Evolutionary conservation across 64 coral and sea anemone species (phyloP).

Genomic region (Exaiptasia diaphana): DNA sequence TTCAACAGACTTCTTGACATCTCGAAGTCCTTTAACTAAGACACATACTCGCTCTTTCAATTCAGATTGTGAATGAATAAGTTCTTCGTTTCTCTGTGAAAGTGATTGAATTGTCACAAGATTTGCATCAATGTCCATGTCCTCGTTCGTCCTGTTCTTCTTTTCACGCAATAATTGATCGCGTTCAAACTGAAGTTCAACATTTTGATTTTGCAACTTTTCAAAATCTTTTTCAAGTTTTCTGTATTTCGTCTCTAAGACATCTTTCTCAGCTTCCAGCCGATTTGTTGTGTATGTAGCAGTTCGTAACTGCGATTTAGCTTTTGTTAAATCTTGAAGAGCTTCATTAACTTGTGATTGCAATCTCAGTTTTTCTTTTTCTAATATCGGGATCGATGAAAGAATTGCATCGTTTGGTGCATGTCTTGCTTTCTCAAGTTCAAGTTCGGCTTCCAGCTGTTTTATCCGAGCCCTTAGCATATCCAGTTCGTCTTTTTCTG

Average conservation of each 20-base stretch:
- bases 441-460: conserved; percentile 31
- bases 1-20: conserved; percentile 28
- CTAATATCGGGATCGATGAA: conserved; percentile 26
- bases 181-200: not conserved
- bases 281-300: not conserved
- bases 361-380: conserved; percentile 62
- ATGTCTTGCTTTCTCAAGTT: conserved; percentile 16
- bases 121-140: not conserved
- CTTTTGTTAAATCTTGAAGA: conserved; percentile 24
- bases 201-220: not conserved
- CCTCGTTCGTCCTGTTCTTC: not conserved
- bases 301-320: conserved; percentile 1
- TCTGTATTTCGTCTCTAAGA: not conserved
- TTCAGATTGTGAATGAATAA: not conserved
- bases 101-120: not conserved
- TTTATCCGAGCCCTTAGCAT: conserved; percentile 35
- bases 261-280: conserved; percentile 2
- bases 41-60: not conserved
- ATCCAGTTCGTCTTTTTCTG: conserved; percentile 23
- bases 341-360: conserved; percentile 49
- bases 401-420: conserved; percentile 21
- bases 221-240: not conserved
- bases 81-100: not conserved
- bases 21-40: conserved; percentile 20
- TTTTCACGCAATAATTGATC: conserved; percentile 9